Conservation (phyloP, 2,113 vertebrate species). For the Lampris incognitus region DNA sequence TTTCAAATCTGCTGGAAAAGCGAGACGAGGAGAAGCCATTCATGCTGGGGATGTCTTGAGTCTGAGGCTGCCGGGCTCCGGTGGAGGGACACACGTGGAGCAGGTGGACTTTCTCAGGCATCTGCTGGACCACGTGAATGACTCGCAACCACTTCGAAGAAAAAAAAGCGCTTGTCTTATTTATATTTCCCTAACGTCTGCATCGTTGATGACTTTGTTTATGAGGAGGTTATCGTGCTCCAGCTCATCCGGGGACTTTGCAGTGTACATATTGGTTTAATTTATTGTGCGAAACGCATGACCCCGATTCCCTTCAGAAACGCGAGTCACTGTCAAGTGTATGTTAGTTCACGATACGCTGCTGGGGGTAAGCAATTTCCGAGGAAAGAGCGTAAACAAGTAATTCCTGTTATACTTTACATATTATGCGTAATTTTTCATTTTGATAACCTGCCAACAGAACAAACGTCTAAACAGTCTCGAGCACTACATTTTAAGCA, state of each 20-base stretch:
- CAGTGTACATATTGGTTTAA: not conserved
- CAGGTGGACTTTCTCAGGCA: conserved; percentile 19
- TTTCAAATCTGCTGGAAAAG: conserved; percentile 74
- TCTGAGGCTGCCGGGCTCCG: conserved; percentile 30
- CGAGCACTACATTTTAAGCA: no score
- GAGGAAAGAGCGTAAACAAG: not conserved
- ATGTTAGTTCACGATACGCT: not conserved
- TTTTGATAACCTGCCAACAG: not conserved
- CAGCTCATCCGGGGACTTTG: not conserved
- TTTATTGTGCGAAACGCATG: not conserved
- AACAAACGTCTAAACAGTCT: not conserved
- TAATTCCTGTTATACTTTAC: not conserved
- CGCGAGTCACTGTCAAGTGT: not conserved
- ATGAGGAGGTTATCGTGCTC: not conserved
- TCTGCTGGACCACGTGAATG: not conserved
- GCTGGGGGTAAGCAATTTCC: not conserved
- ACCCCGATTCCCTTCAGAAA: not conserved
- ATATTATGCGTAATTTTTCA: not conserved
- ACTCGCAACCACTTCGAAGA: no score
- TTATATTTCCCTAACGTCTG: not conserved
- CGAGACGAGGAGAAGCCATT: conserved; percentile 77
- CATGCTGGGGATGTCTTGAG: conserved; percentile 74
- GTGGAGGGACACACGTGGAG: not conserved
- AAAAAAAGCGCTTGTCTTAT: no score
- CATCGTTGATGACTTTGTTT: not conserved